phyloP scores from a whole-genome alignment of 2,797 vertebrate species.

The Hippoglossus hippoglossus region DNA sequence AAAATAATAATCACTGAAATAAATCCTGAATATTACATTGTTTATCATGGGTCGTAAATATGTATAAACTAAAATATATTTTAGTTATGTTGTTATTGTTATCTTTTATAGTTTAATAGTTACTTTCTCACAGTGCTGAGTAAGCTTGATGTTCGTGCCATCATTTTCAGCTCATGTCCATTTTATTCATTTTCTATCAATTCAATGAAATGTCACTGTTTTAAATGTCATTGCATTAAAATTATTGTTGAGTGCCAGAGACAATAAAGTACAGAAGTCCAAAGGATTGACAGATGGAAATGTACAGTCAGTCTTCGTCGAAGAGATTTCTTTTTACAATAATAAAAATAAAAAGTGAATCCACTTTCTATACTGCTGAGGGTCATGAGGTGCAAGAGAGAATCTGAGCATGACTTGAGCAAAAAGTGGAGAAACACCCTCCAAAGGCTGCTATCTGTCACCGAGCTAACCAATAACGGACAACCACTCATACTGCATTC shows the following conservation, averaged over 20 bases:
- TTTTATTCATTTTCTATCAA: background rate
- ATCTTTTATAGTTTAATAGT: too few species aligned
- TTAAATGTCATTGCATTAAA: background rate
- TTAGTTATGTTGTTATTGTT: too few species aligned
- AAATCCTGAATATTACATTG: too few species aligned
- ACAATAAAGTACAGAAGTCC: background rate
- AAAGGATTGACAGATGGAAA: background rate
- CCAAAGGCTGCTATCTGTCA: conserved; percentile 16
- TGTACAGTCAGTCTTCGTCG: background rate
- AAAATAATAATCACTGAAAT: conserved; percentile 15
- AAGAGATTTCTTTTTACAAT: background rate
- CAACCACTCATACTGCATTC: conserved; percentile 2
- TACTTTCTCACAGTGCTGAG: conserved; percentile 2
- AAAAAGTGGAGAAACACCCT: conserved; percentile 25
- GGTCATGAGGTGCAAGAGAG: conserved; percentile 17
- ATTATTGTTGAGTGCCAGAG: background rate
- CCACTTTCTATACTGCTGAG: conserved; percentile 11
- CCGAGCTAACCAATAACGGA: conserved; percentile 7
- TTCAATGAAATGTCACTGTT: conserved; percentile 8
- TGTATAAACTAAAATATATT: too few species aligned
- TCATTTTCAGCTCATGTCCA: background rate
- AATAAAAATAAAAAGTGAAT: background rate
- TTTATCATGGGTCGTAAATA: too few species aligned
- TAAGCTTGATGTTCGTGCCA: background rate
- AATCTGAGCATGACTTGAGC: conserved; percentile 21